phyloP scores from a whole-genome alignment of 2,888 invertebrate species.

The Ametastegia equiseti region DNA sequence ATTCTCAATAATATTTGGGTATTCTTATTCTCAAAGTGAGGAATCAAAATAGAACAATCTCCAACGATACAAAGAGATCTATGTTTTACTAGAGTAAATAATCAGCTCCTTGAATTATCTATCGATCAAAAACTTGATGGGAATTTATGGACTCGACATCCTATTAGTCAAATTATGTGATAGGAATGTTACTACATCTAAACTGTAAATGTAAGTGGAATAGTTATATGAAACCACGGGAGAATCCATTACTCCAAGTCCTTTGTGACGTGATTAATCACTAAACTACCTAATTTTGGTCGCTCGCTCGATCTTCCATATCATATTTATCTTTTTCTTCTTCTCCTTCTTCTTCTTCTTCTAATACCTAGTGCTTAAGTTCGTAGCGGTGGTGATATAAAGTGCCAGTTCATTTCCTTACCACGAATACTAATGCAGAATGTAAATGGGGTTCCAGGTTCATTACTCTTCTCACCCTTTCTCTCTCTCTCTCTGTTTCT shows the following conservation, averaged over 20 bases:
- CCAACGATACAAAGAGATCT: background rate
- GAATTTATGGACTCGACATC: background rate
- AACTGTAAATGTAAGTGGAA: background rate
- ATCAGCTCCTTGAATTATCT: background rate
- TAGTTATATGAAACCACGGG: background rate
- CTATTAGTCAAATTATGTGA: background rate
- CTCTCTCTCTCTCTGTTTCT: background rate
- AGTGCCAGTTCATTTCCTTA: background rate
- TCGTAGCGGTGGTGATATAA: constrained; percentile 8
- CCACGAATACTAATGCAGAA: constrained; percentile 10
- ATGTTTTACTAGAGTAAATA: background rate
- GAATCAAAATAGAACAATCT: background rate
- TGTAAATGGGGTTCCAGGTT: constrained; percentile 26
- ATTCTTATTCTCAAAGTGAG: too few relatives aligned
- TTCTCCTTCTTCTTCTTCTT: background rate
- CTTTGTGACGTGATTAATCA: background rate
- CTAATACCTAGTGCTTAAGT: background rate
- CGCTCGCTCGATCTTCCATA: background rate
- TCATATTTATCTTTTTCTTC: background rate
- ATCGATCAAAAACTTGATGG: background rate
- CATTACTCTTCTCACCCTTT: background rate
- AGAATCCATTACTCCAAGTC: background rate
- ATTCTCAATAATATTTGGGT: background rate
- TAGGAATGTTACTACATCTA: background rate
- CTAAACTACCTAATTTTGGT: background rate